These are phyloP conservation scores for Meandrina meandrites DNA, from an alignment of 92 coral and sea anemone genomes.

Conservation along the genomic window DNA sequence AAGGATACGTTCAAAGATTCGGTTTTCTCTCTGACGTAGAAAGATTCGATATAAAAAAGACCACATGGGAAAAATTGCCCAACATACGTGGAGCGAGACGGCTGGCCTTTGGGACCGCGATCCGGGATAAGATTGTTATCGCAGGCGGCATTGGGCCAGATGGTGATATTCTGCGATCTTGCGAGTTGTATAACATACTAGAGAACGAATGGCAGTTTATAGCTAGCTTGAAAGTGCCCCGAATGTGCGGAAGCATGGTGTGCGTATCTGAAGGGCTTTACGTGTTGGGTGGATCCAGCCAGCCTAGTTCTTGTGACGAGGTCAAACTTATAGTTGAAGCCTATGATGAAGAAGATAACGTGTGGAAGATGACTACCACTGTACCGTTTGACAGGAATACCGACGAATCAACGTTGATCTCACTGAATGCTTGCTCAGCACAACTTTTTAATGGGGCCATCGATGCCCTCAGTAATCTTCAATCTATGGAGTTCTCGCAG, in stretches of 20 bases:
- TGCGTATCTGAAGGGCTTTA: neutral
- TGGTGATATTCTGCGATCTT: neutral
- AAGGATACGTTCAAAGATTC: neutral
- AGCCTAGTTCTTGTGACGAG: neutral
- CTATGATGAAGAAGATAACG: neutral
- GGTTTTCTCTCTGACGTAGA: neutral
- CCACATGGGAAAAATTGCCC: neutral
- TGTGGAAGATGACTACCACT: neutral
- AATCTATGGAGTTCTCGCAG: neutral
- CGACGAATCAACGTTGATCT: neutral
- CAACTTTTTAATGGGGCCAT: neutral
- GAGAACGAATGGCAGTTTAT: constrained; percentile 17
- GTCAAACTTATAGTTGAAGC: neutral
- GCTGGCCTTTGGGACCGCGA: neutral
- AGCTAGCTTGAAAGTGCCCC: neutral
- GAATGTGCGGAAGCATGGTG: neutral
- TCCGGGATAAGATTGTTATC: neutral
- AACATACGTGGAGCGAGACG: neutral
- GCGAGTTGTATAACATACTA: neutral
- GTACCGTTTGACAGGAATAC: neutral
- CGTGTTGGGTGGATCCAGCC: neutral
- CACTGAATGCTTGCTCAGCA: neutral
- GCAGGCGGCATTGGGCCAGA: constrained; percentile 3
- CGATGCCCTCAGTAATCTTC: neutral
- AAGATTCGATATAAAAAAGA: neutral